Evolutionary conservation across 2,888 invertebrate species (phyloP), one percentile per base, ranked within the genome.

Genomic region (Tortricodes alternella): DNA sequence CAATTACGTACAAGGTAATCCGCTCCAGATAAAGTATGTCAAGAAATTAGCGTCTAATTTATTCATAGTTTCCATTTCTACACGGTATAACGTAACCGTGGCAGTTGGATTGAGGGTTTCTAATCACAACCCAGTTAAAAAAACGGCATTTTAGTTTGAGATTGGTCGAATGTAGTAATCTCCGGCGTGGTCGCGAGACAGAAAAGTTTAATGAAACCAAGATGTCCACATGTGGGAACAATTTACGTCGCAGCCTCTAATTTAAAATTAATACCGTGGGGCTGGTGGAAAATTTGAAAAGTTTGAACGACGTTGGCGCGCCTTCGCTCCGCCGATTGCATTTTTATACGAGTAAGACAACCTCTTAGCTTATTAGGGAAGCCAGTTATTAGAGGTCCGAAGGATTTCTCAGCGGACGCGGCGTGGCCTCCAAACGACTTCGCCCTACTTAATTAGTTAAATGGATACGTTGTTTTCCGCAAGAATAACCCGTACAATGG

Each of bases 291-390:
- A 88, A 90, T 89, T 88, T 88, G 83, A 89, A 89, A 90, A 90
- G 89, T 89, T 89, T 85, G 70, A 84, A 88, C 85, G 87, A 84
- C 80, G 76, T 74, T 79, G 77, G 67, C 76, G 74, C 71, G 80
- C 79, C 78, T 77, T 69, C 73, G 80, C 78, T 74, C 73, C 76
- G 78, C 72, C 84, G 82, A 86, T 86, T 85, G 87, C 85, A 88
- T 88, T 88, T 89, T 88, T 88, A 83, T 85, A 85, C 79, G 74
- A 80, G 78, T 70, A 83, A 84, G 82, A 86, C 85, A 85, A 82
- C 83, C 87, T 84, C 84, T 85, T 87, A 86, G 87, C 86, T 89
- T 88, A 88, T 89, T 86, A 88, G 81, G 80, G 81, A 83, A 80
- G 80, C 80, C 82, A 72, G 84, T 83, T 84, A 86, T 85, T 85